Evolutionary conservation across 2,797 vertebrate species (phyloP), one percentile per base, ranked within the genome.

Genomic region (Leuciscus waleckii): DNA sequence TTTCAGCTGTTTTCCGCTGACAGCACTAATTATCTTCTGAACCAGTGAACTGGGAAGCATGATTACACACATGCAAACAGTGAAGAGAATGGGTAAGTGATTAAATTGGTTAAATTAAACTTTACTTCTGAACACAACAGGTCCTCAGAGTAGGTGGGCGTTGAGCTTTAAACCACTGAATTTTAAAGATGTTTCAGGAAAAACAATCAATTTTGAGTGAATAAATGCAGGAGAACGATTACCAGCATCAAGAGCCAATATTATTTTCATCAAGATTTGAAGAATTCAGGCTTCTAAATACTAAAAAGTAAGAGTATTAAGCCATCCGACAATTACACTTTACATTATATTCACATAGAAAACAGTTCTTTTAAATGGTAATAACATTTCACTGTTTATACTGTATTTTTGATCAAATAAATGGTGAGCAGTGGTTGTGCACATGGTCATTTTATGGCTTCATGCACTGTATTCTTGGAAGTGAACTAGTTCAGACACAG

Each of bases 11-110:
- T 46, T 79, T 41, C 61, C 61, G 1, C 78, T 68, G 46, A 54
- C 63, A 81, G 26, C 46, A 51, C 32, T 81, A n/a, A 81, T 81
- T 26, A 81, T n/a, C 14, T 7, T 70, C 79, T 81, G 46, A 69
- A 70, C 46, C 65, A 54, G 21, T 69, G 79, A 37, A 17, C 79
- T 69, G 63, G 43, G 46, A 80, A n/a, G 41, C 21, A 21, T 51
- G 29, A 80, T 80, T 68, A 51, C 43, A 69, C 65, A 56, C 63
- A 51, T 35, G 49, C 32, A 81, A 16, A 68, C 65, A 70, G 7
- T 65, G 61, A 32, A 26, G 11, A 65, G 61, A 16, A 14, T 2
- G 5, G 37, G 21, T 51, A 37, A 39, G 63, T 81, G 65, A 39
- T 69, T 81, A 7, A 69, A 54, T 26, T 26, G 32, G 29, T 39